Evolutionary conservation across 1,140 invertebrate genomes (phyloP).

Genomic region (Reticulitermes speratus): DNA sequence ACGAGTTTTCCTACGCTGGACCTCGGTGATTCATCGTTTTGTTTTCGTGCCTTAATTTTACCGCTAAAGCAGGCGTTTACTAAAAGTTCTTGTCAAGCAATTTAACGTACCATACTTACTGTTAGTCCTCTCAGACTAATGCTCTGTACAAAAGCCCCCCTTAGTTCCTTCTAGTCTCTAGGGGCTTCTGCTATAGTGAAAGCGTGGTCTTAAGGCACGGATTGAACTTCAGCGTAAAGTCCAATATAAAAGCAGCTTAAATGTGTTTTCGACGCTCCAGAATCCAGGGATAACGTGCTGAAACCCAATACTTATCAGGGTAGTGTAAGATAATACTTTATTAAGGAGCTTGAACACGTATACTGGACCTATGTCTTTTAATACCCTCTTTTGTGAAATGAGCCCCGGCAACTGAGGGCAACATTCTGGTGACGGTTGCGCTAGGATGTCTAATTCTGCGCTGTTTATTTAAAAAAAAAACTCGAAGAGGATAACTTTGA

Average conservation of each 20-base stretch:
- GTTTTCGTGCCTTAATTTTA: neutral
- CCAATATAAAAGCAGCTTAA: slow-evolving; percentile 1
- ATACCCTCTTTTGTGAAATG: neutral
- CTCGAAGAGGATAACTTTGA: no score
- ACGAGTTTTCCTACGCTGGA: neutral
- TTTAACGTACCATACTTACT: neutral
- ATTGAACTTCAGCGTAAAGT: neutral
- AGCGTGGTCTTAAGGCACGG: neutral
- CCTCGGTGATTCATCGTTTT: neutral
- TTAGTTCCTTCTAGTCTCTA: neutral
- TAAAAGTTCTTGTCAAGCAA: neutral
- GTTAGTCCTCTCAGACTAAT: neutral
- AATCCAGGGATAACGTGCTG: neutral
- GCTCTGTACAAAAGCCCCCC: neutral
- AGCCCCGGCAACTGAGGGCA: neutral
- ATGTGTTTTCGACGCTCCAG: slow-evolving; percentile 1
- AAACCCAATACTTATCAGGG: slow-evolving; percentile 6
- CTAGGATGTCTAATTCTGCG: no score
- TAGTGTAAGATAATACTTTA: neutral
- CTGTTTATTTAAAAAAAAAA: no score
- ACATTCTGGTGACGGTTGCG: neutral
- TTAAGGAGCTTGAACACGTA: neutral
- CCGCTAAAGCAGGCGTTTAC: neutral
- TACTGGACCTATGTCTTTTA: neutral
- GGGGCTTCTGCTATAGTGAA: neutral